These are phyloP conservation scores for Dendroctonus valens DNA, from an alignment of 1,140 invertebrate species.

Conservation along the genomic window DNA sequence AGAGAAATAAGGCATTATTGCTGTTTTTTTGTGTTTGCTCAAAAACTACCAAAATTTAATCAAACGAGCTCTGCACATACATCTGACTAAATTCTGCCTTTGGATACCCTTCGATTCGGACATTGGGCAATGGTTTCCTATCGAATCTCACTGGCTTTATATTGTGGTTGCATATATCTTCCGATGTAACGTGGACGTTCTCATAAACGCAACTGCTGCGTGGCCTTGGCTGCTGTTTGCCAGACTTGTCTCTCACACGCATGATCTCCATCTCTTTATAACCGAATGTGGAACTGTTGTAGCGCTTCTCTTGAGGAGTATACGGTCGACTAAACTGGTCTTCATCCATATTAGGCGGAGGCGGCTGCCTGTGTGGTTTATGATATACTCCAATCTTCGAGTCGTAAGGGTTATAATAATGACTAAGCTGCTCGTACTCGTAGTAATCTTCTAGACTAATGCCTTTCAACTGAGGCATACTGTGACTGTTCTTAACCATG, in stretches of 20 bases:
- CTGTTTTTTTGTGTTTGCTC: no score
- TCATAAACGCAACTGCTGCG: conserved; percentile 46
- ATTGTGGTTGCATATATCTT: conserved; percentile 37
- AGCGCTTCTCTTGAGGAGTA: conserved; percentile 48
- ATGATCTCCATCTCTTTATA: no score
- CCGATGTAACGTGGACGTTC: conserved; percentile 43
- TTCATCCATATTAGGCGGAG: background rate
- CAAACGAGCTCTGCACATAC: conserved; percentile 47
- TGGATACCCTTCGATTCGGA: conserved; percentile 45
- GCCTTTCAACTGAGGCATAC: conserved; percentile 42
- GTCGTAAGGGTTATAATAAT: conserved; percentile 17
- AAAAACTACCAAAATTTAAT: conserved; percentile 14
- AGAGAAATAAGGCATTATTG: no score
- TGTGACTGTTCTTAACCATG: conserved; percentile 41
- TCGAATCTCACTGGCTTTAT: conserved; percentile 30
- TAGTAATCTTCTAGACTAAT: conserved; percentile 6
- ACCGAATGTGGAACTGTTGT: conserved; percentile 44
- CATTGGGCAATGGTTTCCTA: conserved; percentile 38
- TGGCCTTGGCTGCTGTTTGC: conserved; percentile 31
- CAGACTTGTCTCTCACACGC: conserved; percentile 6
- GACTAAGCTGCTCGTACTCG: conserved; percentile 13
- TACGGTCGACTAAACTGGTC: conserved; percentile 37
- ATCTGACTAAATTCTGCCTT: conserved; percentile 47
- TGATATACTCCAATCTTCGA: conserved; percentile 17
- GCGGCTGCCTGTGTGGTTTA: conserved; percentile 9